Conservation (phyloP, 2,113 vertebrate genomes). For the Hypomesus transpacificus region DNA sequence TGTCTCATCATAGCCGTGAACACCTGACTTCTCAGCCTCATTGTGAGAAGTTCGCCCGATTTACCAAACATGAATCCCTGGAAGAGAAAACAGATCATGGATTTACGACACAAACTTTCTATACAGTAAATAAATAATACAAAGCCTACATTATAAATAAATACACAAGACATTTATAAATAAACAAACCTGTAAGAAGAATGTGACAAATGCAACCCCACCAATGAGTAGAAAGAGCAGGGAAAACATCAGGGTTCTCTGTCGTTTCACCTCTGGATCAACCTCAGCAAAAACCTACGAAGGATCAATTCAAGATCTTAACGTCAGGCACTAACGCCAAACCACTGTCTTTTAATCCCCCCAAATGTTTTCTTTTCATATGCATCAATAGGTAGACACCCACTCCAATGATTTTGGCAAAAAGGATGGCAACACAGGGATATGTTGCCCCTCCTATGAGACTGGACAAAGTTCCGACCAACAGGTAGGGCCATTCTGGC, state of each 20-base stretch:
- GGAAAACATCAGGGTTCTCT: conserved; percentile 65
- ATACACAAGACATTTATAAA: background rate
- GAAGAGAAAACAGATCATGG: background rate
- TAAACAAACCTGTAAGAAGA: conserved; percentile 64
- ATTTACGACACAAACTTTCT: background rate
- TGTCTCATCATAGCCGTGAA: conserved; percentile 71
- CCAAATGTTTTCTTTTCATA: no score
- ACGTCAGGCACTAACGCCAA: no score
- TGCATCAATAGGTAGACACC: conserved; percentile 17
- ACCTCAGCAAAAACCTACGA: conserved; percentile 68
- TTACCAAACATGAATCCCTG: conserved; percentile 77
- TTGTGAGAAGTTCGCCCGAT: conserved; percentile 68
- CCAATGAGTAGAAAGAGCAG: conserved; percentile 69
- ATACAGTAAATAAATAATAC: background rate
- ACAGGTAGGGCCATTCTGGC: conserved; percentile 64
- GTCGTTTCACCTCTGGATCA: conserved; percentile 57
- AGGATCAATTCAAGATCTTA: background rate
- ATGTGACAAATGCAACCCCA: conserved; percentile 57
- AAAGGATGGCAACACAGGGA: conserved; percentile 67
- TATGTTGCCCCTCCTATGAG: conserved; percentile 61
- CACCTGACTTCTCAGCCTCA: conserved; percentile 65
- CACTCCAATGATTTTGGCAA: conserved; percentile 74
- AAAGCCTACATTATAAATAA: background rate
- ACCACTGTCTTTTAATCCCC: no score
- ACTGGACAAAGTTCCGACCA: conserved; percentile 62